Base-by-base conservation (phyloP, 2,888 invertebrate species). In the Orchesellides sinensis region DNA sequence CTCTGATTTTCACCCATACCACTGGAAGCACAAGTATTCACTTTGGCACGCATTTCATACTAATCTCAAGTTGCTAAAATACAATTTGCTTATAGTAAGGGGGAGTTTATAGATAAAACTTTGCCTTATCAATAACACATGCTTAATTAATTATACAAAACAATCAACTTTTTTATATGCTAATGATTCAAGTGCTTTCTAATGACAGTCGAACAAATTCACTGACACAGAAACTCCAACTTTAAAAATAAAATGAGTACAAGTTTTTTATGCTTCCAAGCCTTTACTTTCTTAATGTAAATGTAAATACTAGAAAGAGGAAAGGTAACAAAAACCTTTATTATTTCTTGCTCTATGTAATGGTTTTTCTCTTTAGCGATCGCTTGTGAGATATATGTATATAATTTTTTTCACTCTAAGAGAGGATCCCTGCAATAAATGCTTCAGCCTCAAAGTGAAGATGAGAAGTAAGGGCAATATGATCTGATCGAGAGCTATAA, bases 401-500 rank as follows among this genome's bases (percentile, higher is more conserved):
- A n/a, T n/a, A n/a, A n/a, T n/a, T n/a, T n/a, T n/a, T n/a, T 35
- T 12, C 6, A 35, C 35, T 12, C 8, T 35, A 35, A 35, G 6
- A 12, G 35, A 35, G 35, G 12, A 35, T 35, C 35, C 6, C 19
- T 52, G 21, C 17, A 17, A 49, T 61, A 40, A 45, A 45, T 65
- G 79, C 45, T 80, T 25, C 19, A 68, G 68, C 69, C 69, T 82
- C 66, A 74, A 40, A 40, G 81, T 70, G 63, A 52, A 68, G 52
- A 75, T 69, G 75, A 69, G 29, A 68, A 73, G 74, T 74, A 74
- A 68, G 70, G 68, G 66, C 35, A 65, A 63, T 63, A 54, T 45
- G 70, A 82, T 70, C 75, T 82, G 56, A 70, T 25, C 45, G 66
- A 63, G 75, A 69, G 75, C 52, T 82, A 65, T 75, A 77, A 75